These are phyloP conservation scores for Trididemnum clinides DNA, from an alignment of 23 tunicate species.

Conservation along the genomic window DNA sequence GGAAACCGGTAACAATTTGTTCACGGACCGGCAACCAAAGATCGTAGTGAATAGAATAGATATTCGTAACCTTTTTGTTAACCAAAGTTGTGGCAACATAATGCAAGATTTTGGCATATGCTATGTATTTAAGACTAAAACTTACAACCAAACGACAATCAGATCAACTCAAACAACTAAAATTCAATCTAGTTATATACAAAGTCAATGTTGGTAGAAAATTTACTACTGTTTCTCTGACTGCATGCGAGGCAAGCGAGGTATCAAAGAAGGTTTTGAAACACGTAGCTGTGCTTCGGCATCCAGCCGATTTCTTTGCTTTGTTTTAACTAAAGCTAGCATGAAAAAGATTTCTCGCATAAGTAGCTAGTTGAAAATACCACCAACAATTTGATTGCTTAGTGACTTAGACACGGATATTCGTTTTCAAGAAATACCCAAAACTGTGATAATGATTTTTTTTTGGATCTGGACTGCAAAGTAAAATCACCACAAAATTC, in stretches of 20 bases:
- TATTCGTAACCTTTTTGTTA: slow-evolving; percentile 2
- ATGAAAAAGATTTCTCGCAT: too few species aligned
- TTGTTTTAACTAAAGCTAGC: too few species aligned
- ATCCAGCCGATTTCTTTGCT: too few species aligned
- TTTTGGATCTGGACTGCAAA: too few species aligned
- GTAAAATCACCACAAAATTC: too few species aligned
- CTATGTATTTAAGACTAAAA: slow-evolving; percentile 18
- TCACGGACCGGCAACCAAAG: slow-evolving; percentile 26
- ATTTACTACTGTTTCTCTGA: background rate
- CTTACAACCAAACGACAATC: background rate
- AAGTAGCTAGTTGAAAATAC: too few species aligned
- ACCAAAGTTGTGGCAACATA: background rate
- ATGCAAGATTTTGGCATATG: slow-evolving; percentile 14
- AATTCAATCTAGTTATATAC: slow-evolving; percentile 18
- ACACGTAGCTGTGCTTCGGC: too few species aligned
- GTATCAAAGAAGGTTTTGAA: too few species aligned
- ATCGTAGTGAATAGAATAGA: slow-evolving; percentile 4
- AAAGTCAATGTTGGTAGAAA: slow-evolving; percentile 12
- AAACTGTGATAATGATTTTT: too few species aligned
- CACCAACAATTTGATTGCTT: too few species aligned
- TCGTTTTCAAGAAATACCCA: too few species aligned
- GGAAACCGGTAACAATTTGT: slow-evolving; percentile 9
- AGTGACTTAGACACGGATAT: too few species aligned
- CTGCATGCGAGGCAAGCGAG: background rate
- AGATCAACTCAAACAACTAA: slow-evolving; percentile 12